Base-by-base conservation (phyloP, 2,797 vertebrate genomes). In the Todus mexicanus region DNA sequence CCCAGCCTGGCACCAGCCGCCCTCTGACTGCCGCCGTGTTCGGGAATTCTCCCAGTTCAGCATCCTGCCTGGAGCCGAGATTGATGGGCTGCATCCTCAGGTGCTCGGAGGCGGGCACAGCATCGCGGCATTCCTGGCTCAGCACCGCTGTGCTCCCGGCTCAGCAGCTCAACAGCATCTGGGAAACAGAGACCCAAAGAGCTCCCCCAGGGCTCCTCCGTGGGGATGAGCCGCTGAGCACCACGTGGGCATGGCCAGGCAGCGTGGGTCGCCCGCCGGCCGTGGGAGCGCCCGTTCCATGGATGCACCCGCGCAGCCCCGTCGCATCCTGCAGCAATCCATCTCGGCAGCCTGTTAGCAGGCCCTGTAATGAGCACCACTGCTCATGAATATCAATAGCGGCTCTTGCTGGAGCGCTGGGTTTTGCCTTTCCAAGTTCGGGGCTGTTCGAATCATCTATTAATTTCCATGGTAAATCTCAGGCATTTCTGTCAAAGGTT, bases 401-500 rank as follows among this genome's bases (percentile, higher is more conserved):
- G 2, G 56, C 47, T 71, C 53, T 23, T 45, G 54, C 31, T 42
- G 54, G 38, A 27, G 75, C 3, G 50, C 22, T 35, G 79, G 56
- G 60, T 40, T 78, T 79, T 77, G 61, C 82, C 68, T 40, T 68
- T 38, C 68, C 27, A 5, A 60, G 89, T 11, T 42, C 84, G 43
- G 76, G 42, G 54, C 87, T 38, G 65, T 61, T 75, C 66, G 80
- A 78, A 79, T 94, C 84, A 33, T 47, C 81, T 93, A 92, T 95
- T 70, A 95, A 95, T 95, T 91, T 71, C n/a, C 0, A 4, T 22
- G 66, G 93, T 89, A 85, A 92, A 85, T 86, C 48, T 40, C 81
- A 65, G 90, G 91, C 11, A 29, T 83, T 81, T 86, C 93, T 85
- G 94, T 87, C 85, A 78, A 88, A 80, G 96, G 89, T 86, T 73